These are phyloP conservation scores for Orchesella flavescens DNA, from an alignment of 2,888 invertebrate genomes.

Conservation along the genomic window DNA sequence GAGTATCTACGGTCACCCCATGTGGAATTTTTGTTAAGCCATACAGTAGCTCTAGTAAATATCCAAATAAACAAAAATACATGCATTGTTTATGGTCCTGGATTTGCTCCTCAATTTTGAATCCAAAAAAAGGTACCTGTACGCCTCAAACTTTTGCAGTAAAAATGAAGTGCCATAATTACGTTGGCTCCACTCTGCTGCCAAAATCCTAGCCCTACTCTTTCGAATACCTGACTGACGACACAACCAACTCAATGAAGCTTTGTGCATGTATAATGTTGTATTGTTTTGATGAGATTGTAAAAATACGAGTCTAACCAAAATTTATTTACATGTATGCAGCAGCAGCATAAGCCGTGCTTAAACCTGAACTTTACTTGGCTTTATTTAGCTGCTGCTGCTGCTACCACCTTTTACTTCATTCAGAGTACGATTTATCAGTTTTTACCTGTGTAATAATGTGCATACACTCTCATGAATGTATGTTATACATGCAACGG, in stretches of 20 bases:
- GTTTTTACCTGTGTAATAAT: constrained; percentile 20
- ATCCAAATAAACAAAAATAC: neutral
- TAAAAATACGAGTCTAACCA: neutral
- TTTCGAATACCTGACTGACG: neutral
- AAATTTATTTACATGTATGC: neutral
- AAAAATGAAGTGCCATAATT: constrained; percentile 9
- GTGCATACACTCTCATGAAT: neutral
- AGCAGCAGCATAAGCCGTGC: neutral
- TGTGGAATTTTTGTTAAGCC: no score
- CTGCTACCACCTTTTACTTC: neutral
- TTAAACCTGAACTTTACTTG: neutral
- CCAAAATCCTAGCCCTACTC: neutral
- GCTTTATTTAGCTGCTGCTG: neutral
- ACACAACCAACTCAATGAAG: neutral
- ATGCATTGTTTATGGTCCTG: neutral
- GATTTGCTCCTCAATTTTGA: neutral
- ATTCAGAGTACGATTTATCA: constrained; percentile 1
- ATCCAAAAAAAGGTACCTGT: neutral
- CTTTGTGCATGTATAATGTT: neutral
- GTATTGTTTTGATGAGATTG: neutral
- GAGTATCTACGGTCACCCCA: no score
- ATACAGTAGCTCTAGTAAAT: no score
- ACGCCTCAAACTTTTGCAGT: constrained; percentile 11
- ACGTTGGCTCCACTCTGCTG: constrained; percentile 1
- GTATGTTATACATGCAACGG: neutral